phyloP scores from a whole-genome alignment of 2,888 invertebrate species.

The Scaptomyza cyrtandrae region DNA sequence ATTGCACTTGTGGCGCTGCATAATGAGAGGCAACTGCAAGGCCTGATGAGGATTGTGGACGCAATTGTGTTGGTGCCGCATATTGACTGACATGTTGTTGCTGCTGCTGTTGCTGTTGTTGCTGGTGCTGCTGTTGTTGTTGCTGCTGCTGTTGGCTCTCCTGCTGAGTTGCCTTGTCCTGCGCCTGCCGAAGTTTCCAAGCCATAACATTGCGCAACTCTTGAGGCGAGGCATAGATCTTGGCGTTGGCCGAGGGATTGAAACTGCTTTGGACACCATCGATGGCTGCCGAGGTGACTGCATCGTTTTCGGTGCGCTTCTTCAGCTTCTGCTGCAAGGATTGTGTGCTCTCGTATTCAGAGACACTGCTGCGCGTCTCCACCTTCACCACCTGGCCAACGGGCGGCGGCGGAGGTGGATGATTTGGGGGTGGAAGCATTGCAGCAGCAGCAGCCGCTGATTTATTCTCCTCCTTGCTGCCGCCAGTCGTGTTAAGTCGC shows the following conservation, averaged over 20 bases:
- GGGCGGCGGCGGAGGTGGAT: conserved; percentile 92
- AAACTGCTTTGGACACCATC: conserved; percentile 92
- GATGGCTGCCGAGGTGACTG: conserved; percentile 79
- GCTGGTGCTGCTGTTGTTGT: conserved; percentile 45
- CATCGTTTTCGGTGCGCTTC: conserved; percentile 81
- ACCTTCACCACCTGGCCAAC: conserved; percentile 90
- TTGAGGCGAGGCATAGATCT: conserved; percentile 95
- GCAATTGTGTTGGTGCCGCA: conserved; percentile 84
- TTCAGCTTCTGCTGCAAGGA: conserved; percentile 83
- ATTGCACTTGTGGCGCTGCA: conserved; percentile 80
- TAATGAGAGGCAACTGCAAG: conserved; percentile 55
- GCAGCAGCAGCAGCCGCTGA: conserved; percentile 31
- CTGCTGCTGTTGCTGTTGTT: conserved; percentile 46
- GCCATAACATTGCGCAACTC: conserved; percentile 90
- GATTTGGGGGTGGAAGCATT: conserved; percentile 90
- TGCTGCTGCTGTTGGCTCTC: conserved; percentile 56
- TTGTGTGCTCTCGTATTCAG: conserved; percentile 85
- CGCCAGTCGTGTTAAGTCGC: conserved; percentile 83
- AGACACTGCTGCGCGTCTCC: conserved; percentile 85
- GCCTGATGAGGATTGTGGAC: conserved; percentile 30
- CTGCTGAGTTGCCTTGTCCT: conserved; percentile 56
- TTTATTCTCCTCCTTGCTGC: conserved; percentile 25
- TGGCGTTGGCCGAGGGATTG: conserved; percentile 93
- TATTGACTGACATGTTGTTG: conserved; percentile 84
- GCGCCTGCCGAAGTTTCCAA: conserved; percentile 83